A percentile compares a stretch with the other conserved stretches of the same genome.
These are phyloP conservation scores for Acrobasis repandana DNA, from an alignment of 2,888 invertebrate genomes.

Conservation along the genomic window DNA sequence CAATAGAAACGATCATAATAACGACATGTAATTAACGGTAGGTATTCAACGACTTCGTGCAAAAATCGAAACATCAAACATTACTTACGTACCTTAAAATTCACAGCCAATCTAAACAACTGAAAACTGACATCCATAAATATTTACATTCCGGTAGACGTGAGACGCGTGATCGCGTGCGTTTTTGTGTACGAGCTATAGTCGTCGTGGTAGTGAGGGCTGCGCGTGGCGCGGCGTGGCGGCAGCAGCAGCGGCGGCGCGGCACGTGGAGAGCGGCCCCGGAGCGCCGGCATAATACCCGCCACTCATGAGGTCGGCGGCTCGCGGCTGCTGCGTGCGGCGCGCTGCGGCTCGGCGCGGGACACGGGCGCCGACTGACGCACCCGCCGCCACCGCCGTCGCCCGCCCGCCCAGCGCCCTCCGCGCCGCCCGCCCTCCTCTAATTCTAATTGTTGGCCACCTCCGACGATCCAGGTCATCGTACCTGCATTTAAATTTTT, in stretches of 20 bases:
- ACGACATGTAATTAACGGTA: slow-evolving; percentile 42
- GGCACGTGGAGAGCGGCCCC: slow-evolving; percentile 64
- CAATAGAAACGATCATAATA: slow-evolving; percentile 41
- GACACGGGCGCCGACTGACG: slow-evolving; percentile 53
- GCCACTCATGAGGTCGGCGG: slow-evolving; percentile 48
- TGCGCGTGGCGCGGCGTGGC: slow-evolving; percentile 46
- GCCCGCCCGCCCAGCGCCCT: slow-evolving; percentile 41
- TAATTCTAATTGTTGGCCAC: slow-evolving; percentile 75
- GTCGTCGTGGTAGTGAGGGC: slow-evolving; percentile 41
- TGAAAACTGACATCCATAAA: slow-evolving; percentile 82
- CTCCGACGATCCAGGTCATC: slow-evolving; percentile 74
- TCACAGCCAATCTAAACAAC: slow-evolving; percentile 82
- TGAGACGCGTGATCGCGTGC: slow-evolving; percentile 67
- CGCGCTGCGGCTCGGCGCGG: slow-evolving; percentile 39
- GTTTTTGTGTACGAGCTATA: slow-evolving; percentile 55
- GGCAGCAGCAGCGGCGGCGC: slow-evolving; percentile 56
- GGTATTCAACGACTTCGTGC: slow-evolving; percentile 54
- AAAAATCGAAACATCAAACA: slow-evolving; percentile 65
- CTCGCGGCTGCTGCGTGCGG: slow-evolving; percentile 27
- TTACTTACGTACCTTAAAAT: slow-evolving; percentile 80
- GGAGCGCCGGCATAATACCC: slow-evolving; percentile 72
- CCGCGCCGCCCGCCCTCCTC: slow-evolving; percentile 53
- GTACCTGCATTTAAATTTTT: slow-evolving; percentile 69
- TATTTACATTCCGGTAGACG: slow-evolving; percentile 79
- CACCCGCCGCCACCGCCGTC: slow-evolving; percentile 42